A percentile compares a stretch with the other conserved stretches of the same genome.
phyloP scores from a whole-genome alignment of 2,797 vertebrate species.

The Acropternis orthonyx region DNA sequence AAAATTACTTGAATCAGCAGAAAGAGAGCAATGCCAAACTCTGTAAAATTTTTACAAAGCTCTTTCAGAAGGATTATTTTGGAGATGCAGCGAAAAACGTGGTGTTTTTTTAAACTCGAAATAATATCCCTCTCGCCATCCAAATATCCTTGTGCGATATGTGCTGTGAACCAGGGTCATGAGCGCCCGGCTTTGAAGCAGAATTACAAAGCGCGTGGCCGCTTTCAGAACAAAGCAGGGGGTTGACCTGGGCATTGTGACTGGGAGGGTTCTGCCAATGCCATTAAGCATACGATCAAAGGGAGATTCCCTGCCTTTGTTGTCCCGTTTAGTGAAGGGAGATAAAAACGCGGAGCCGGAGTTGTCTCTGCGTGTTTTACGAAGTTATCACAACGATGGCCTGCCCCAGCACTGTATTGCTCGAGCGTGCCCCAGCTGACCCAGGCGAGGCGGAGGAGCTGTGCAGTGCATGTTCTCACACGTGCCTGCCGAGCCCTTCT shows the following conservation, averaged over 20 bases:
- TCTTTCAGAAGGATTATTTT: neutral
- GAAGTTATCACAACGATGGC: neutral
- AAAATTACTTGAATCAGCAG: neutral
- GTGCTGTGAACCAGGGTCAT: neutral
- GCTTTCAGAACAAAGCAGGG: constrained; percentile 3
- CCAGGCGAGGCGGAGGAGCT: too few relatives aligned
- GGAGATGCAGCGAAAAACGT: neutral
- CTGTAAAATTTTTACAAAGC: neutral
- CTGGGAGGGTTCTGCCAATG: neutral
- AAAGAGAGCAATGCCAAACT: neutral
- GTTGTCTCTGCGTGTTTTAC: neutral
- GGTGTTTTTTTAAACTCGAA: neutral
- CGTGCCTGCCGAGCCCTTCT: too few relatives aligned
- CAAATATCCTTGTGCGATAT: neutral
- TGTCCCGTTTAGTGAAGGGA: neutral
- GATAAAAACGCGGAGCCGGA: neutral
- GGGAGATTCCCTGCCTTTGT: neutral
- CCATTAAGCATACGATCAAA: constrained; percentile 46
- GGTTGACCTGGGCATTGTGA: neutral
- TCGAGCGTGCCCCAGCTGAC: too few relatives aligned
- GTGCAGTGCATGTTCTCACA: too few relatives aligned
- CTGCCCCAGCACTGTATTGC: neutral
- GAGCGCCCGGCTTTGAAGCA: neutral
- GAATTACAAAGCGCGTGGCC: neutral
- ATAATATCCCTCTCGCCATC: neutral